A percentile compares a stretch with the other conserved stretches of the same genome.
Evolutionary conservation across 2,797 vertebrate genomes (phyloP).

Genomic region (Valencia hispanica): DNA sequence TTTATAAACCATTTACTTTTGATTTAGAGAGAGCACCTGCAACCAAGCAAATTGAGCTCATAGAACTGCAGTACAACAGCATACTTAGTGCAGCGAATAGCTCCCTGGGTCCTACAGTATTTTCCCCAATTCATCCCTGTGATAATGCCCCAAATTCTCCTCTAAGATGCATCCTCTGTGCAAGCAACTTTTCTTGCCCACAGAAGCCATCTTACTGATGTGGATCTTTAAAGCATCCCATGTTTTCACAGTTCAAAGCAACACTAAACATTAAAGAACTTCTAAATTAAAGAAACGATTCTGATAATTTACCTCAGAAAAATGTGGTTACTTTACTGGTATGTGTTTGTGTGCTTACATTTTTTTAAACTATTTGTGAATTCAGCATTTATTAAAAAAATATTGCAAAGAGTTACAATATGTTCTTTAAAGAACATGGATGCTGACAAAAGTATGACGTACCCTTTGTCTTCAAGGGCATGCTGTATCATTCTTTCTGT

Average conservation of each 20-base stretch:
- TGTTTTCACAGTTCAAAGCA: not conserved
- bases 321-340: not conserved
- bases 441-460: constrained; percentile 7
- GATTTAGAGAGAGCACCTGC: not conserved
- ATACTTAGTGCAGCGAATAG: not conserved
- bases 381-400: not conserved
- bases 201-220: not conserved
- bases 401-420: not conserved
- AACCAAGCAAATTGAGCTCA: not conserved
- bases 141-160: not conserved
- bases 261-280: not conserved
- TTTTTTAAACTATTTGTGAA: not conserved
- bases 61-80: not conserved
- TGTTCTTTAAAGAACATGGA: not conserved
- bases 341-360: not conserved
- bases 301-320: not conserved
- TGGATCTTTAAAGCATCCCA: not conserved
- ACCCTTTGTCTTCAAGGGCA: constrained; percentile 9
- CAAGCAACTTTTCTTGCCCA: not conserved
- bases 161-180: not conserved
- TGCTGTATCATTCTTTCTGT: constrained; percentile 37
- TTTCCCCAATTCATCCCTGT: not conserved
- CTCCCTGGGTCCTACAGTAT: not conserved
- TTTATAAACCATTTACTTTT: not conserved
- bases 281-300: not conserved